phyloP scores from a whole-genome alignment of 2,113 vertebrate genomes.

The Chionomys nivalis region DNA sequence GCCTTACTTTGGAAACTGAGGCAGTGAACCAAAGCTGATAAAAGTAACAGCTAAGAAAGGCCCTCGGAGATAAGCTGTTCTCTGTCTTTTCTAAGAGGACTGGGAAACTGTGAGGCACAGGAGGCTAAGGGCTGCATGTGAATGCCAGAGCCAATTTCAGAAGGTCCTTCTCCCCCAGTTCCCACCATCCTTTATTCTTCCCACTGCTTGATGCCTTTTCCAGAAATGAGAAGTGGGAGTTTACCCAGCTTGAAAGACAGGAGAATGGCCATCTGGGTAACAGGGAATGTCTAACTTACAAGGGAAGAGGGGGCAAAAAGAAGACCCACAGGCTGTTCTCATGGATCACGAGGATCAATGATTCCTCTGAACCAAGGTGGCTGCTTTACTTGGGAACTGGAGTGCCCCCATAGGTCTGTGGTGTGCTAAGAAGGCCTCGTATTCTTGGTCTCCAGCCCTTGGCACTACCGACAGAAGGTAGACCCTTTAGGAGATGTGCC shows the following conservation, averaged over 20 bases:
- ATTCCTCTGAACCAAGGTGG: not conserved
- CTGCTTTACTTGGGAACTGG: not conserved
- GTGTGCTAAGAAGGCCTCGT: not conserved
- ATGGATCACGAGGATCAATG: rapidly evolving
- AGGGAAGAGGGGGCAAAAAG: not conserved
- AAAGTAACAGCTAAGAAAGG: not conserved
- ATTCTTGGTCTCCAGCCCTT: not conserved
- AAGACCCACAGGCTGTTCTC: not conserved
- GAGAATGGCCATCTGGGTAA: not conserved
- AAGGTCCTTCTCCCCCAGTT: not conserved
- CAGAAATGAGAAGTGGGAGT: not conserved
- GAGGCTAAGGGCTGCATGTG: rapidly evolving
- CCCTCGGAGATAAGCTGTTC: not conserved
- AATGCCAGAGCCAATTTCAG: rapidly evolving
- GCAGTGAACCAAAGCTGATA: not conserved
- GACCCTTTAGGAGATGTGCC: no score
- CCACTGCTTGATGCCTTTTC: not conserved
- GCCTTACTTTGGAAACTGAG: not conserved
- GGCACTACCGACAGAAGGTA: not conserved
- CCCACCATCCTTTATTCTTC: not conserved
- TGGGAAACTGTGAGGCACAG: not conserved
- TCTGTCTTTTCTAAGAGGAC: not conserved
- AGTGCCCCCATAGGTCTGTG: not conserved
- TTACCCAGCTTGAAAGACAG: not conserved
- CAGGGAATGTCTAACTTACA: not conserved